Evolutionary conservation across 2,888 invertebrate species (phyloP).

Genomic region (Masnerella sp.): DNA sequence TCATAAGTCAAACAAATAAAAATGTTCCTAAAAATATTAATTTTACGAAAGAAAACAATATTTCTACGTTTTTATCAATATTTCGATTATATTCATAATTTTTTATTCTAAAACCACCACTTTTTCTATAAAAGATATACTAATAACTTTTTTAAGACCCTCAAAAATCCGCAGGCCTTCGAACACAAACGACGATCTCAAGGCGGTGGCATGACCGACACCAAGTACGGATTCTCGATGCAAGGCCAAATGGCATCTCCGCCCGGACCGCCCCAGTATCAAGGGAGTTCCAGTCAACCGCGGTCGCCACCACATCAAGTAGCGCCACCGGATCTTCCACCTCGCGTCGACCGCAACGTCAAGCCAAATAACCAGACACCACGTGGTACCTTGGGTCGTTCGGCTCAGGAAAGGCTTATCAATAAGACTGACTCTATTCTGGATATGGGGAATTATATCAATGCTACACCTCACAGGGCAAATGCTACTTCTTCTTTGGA

Average conservation of each 20-base stretch:
- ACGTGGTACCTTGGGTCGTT: constrained; percentile 77
- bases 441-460: constrained; percentile 79
- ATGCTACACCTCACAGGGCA: constrained; percentile 78
- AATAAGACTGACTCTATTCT: constrained; percentile 80
- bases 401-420: constrained; percentile 77
- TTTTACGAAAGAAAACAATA: no score
- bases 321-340: constrained; percentile 89
- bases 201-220: constrained; percentile 80
- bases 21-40: no score
- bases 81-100: no score
- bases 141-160: no score
- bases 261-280: constrained; percentile 73
- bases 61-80: no score
- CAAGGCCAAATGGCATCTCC: constrained; percentile 75
- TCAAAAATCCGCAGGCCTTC: constrained; percentile 57
- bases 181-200: constrained; percentile 67
- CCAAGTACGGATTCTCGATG: constrained; percentile 82
- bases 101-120: no score
- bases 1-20: no score
- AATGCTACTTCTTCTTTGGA: constrained; percentile 77
- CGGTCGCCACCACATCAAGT: constrained; percentile 76
- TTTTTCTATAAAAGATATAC: no score
- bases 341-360: constrained; percentile 87
- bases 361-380: constrained; percentile 83
- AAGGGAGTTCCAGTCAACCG: constrained; percentile 71